A percentile compares a stretch with the other conserved stretches of the same genome.
These are phyloP conservation scores for Dryobota labecula DNA, from an alignment of 2,888 invertebrate species.

Conservation along the genomic window DNA sequence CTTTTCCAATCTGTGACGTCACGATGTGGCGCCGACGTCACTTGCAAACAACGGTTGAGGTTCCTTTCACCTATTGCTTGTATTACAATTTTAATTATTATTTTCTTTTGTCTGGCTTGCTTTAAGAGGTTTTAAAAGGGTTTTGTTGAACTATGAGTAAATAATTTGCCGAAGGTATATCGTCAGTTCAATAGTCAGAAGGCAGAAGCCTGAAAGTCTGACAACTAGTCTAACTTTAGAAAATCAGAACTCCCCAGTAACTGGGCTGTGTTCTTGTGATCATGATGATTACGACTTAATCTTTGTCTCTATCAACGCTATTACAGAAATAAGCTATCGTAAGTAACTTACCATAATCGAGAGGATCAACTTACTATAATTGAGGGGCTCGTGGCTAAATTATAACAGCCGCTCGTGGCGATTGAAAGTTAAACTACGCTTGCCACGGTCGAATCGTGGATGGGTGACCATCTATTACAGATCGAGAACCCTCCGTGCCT, in stretches of 20 bases:
- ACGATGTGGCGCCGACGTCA: slow-evolving; percentile 17
- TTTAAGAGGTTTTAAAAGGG: not conserved
- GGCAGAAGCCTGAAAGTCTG: not conserved
- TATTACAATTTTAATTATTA: slow-evolving; percentile 26
- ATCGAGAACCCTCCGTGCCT: not conserved
- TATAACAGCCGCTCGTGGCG: not conserved
- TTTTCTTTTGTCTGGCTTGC: slow-evolving; percentile 12
- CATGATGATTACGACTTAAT: not conserved
- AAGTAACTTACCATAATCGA: not conserved
- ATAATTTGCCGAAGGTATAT: not conserved
- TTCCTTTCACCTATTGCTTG: slow-evolving; percentile 22
- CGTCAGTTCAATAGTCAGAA: not conserved
- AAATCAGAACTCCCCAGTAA: not conserved
- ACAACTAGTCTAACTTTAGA: not conserved
- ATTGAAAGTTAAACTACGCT: not conserved
- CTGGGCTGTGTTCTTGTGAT: not conserved
- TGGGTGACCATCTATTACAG: not conserved
- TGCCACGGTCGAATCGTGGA: not conserved
- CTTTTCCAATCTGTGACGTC: slow-evolving; percentile 64
- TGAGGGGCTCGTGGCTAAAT: not conserved
- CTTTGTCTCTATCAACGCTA: not conserved
- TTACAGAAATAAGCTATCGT: not conserved
- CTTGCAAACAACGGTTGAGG: slow-evolving; percentile 17
- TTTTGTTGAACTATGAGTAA: not conserved
- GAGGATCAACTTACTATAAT: not conserved